Evolutionary conservation across 2,113 vertebrate species (phyloP).

Genomic region (Alligator sinensis): DNA sequence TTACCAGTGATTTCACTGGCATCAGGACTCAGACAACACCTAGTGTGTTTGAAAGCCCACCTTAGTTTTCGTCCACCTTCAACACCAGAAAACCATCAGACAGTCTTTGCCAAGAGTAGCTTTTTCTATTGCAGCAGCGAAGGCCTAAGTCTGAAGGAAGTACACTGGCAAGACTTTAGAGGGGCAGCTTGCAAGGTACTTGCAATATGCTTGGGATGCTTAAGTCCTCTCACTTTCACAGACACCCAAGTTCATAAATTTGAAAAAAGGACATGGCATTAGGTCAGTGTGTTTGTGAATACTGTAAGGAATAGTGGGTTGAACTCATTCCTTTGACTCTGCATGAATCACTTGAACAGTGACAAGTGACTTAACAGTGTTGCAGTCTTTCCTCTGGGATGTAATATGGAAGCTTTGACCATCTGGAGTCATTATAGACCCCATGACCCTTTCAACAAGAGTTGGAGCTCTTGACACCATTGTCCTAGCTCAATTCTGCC

Average conservation of each 20-base stretch:
- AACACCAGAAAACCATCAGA: neutral
- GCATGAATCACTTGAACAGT: neutral
- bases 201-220: neutral
- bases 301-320: neutral
- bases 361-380: neutral
- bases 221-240: neutral
- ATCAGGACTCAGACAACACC: neutral
- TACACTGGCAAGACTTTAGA: neutral
- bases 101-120: neutral
- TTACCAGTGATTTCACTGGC: neutral
- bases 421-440: neutral
- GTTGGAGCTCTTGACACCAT: neutral
- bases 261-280: neutral
- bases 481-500: constrained; percentile 28
- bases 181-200: neutral
- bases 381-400: neutral
- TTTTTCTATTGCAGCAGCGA: neutral
- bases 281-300: neutral
- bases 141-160: neutral
- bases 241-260: neutral
- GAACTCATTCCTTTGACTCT: neutral
- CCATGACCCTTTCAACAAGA: neutral
- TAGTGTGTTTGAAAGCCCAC: neutral
- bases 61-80: neutral
- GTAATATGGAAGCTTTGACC: neutral